Base-by-base conservation (phyloP, 2,797 vertebrate genomes). In the Serranus cabrilla region DNA sequence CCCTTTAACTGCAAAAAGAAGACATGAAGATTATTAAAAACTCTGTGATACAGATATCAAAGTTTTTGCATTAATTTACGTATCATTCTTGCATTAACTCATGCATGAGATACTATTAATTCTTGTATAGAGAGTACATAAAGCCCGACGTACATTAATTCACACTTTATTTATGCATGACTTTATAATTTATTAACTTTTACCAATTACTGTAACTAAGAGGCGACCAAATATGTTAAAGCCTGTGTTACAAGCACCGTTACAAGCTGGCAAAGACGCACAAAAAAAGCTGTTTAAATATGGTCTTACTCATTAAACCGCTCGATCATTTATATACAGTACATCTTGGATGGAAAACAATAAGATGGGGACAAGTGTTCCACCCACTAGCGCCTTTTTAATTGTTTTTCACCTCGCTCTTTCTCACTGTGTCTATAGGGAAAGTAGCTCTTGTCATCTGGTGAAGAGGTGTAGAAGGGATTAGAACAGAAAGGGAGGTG, bases 401-500 rank as follows among this genome's bases (percentile, higher is more conserved):
- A 91, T 87, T 85, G 75, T 86, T 87, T 88, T 87, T 74, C 67
- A 80, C 79, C 64, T 34, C 20, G 51, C 76, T 78, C 68, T 63
- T 61, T 80, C 60, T 70, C 68, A 23, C 66, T 54, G 62, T 58
- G 49, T 88, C 86, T 78, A 77, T 74, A 81, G 71, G 76, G 80
- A 88, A 72, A 87, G 84, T 68, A 70, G 54, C 81, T 88, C 75
- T 81, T 89, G 87, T 93, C 89, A 84, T 87, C 79, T 87, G 81
- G 74, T 83, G 86, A 89, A 87, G 87, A 87, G 78, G 86, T 88
- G 80, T 72, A 62, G 73, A 80, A 71, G 67, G 83, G 81, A 89
- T 86, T 83, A 82, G 70, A 76, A 62, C 39, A 51, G 64, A 82
- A 71, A 80, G 51, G 66, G 80, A 71, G 85, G 81, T 75, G 79